Evolutionary conservation across 2,888 invertebrate species (phyloP).

Genomic region (Teleiodes luculella): DNA sequence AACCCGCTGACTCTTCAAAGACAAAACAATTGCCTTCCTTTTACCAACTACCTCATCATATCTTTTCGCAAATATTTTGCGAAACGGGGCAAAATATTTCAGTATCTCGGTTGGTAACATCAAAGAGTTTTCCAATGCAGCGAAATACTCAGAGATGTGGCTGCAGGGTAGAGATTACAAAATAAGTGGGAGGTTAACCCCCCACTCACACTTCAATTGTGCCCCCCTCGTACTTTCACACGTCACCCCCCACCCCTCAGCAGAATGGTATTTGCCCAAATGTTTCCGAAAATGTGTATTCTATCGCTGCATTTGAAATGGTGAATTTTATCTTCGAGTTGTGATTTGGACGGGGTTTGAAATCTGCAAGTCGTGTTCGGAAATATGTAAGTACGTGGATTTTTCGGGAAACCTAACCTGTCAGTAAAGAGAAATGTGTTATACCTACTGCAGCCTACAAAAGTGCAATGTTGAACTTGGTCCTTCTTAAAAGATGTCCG

Average conservation of each 20-base stretch:
- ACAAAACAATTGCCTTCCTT: background rate
- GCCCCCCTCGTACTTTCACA: background rate
- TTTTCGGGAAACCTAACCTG: no score
- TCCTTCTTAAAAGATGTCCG: no score
- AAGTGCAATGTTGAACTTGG: no score
- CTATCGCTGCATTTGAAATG: background rate
- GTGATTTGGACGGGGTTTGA: background rate
- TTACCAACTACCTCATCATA: background rate
- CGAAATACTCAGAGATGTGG: conserved; percentile 20
- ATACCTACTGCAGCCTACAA: no score
- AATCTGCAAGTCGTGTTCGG: background rate
- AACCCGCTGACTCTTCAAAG: no score
- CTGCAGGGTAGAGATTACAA: conserved; percentile 40
- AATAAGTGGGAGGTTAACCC: conserved; percentile 24
- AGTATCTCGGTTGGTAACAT: conserved; percentile 27
- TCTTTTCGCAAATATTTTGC: background rate
- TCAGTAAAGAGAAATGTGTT: no score
- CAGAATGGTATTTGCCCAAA: conserved; percentile 3
- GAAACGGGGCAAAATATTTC: conserved; percentile 27
- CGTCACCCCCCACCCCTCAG: background rate
- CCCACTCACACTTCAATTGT: background rate
- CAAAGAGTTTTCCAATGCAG: conserved; percentile 32
- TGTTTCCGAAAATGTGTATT: background rate
- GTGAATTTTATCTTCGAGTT: background rate
- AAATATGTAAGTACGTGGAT: background rate